These are phyloP conservation scores for Colistium nudipinnis DNA, from an alignment of 2,113 vertebrate genomes.

Conservation along the genomic window DNA sequence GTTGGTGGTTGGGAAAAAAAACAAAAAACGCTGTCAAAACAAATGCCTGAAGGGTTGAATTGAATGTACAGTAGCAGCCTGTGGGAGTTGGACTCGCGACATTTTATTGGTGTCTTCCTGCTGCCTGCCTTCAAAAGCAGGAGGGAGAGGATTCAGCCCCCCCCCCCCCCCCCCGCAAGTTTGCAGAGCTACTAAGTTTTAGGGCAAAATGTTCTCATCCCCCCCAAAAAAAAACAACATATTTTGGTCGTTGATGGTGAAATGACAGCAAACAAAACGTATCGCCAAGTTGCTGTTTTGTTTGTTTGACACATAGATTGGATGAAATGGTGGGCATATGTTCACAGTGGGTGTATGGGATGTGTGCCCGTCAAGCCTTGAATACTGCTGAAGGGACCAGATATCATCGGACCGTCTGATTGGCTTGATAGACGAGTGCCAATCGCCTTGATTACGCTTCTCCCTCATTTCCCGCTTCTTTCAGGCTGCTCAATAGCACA, in stretches of 20 bases:
- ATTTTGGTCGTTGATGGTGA: background rate
- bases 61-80: constrained; percentile 48
- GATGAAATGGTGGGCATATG: background rate
- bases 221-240: background rate
- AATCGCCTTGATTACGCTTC: constrained; percentile 68
- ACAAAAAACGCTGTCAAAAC: constrained; percentile 56
- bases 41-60: constrained; percentile 61
- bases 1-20: too few relatives aligned
- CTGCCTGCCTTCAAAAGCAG: constrained; percentile 29
- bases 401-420: constrained; percentile 53
- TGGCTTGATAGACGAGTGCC: constrained; percentile 59
- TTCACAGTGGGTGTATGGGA: too few relatives aligned
- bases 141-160: constrained; percentile 45
- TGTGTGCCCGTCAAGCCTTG: too few relatives aligned
- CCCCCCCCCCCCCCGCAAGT: constrained; percentile 19
- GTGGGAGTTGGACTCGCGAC: constrained; percentile 56
- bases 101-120: constrained; percentile 48
- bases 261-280: background rate
- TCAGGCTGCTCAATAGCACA: constrained; percentile 66
- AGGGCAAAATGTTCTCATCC: constrained; percentile 9
- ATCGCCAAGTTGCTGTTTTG: too few relatives aligned
- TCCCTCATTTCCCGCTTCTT: constrained; percentile 75
- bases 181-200: constrained; percentile 26
- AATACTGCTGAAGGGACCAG: constrained; percentile 27
- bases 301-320: too few relatives aligned